These are phyloP conservation scores for Drosophila melanogaster DNA, from an alignment of 1,140 invertebrate genomes.

Conservation along the genomic window Release_6_plus_ISO1_MT NT_033777.3:22143001-22143500, in stretches of 20 bases:
- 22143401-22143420: constrained; percentile 16
- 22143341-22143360: constrained; percentile 54
- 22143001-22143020: constrained; percentile 34
- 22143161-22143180: constrained; percentile 79
- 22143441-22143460: constrained; percentile 33
- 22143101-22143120: constrained; percentile 42
- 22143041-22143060: constrained; percentile 83
- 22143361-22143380: constrained; percentile 39
- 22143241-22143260: constrained; percentile 64
- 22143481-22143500: constrained; percentile 47
- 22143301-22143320: constrained; percentile 27
- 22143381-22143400: constrained; percentile 37
- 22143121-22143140: constrained; percentile 62
- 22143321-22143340: constrained; percentile 54
- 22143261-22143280: constrained; percentile 80
- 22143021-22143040: constrained; percentile 58
- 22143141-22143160: constrained; percentile 21
- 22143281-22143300: constrained; percentile 49
- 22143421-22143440: constrained; percentile 37
- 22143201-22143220: constrained; percentile 74
- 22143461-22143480: constrained; percentile 37
- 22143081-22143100: constrained; percentile 73
- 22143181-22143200: constrained; percentile 83
- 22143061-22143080: constrained; percentile 70
- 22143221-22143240: constrained; percentile 20